Conservation (phyloP, 2,113 vertebrate genomes). For the Capreolus pygargus region DNA sequence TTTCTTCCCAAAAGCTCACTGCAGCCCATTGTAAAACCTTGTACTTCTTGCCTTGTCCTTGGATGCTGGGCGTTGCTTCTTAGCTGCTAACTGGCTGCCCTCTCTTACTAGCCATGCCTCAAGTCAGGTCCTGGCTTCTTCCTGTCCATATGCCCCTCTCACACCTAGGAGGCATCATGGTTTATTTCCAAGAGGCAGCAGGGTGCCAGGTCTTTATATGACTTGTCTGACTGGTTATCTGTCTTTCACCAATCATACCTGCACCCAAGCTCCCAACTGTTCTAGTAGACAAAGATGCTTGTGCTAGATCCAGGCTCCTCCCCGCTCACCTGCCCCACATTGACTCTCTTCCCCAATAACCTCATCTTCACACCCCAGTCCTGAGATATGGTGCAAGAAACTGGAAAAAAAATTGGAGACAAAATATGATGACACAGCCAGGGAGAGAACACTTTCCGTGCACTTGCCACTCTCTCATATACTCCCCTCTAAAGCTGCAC, state of each 20-base stretch:
- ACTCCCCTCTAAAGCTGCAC: background rate
- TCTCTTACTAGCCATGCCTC: background rate
- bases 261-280: background rate
- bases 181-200: background rate
- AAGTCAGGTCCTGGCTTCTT: background rate
- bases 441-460: background rate
- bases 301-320: background rate
- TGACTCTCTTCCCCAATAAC: background rate
- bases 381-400: background rate
- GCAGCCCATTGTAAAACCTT: background rate
- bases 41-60: background rate
- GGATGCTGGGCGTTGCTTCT: background rate
- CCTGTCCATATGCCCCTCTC: background rate
- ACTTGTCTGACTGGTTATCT: background rate
- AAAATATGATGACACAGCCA: background rate
- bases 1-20: background rate
- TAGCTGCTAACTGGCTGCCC: too few relatives aligned
- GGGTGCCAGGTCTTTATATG: background rate
- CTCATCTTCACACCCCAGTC: background rate
- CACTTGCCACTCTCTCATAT: background rate
- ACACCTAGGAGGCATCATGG: background rate
- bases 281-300: background rate
- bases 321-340: background rate
- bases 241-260: background rate
- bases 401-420: background rate